These are phyloP conservation scores for Thunnus thynnus DNA, from an alignment of 2,113 vertebrate genomes.

Conservation along the genomic window DNA sequence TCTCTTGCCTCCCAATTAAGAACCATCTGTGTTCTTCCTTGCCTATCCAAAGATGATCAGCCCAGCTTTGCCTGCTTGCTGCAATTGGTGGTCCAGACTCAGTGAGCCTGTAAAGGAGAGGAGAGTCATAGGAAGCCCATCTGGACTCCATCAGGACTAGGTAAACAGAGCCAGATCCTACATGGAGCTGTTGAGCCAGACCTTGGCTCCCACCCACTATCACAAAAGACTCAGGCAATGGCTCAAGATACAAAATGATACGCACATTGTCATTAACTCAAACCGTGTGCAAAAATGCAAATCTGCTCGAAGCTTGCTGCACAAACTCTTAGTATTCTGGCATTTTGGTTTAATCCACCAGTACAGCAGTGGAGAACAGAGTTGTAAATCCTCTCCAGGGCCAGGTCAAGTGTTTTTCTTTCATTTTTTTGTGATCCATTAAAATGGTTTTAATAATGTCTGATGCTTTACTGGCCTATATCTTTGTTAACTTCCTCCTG, in stretches of 20 bases:
- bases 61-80: constrained; percentile 49
- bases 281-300: constrained; percentile 74
- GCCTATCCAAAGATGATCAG: constrained; percentile 32
- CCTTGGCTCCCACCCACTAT: constrained; percentile 69
- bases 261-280: constrained; percentile 74
- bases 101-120: constrained; percentile 47
- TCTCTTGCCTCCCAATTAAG: constrained; percentile 48
- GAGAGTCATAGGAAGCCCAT: constrained; percentile 72
- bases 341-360: constrained; percentile 40
- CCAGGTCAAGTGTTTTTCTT: constrained; percentile 35
- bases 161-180: constrained; percentile 80
- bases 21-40: constrained; percentile 50
- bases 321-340: constrained; percentile 34
- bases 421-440: constrained; percentile 39
- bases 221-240: constrained; percentile 70
- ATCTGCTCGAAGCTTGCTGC: constrained; percentile 50
- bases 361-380: constrained; percentile 23
- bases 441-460: constrained; percentile 25
- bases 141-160: constrained; percentile 79
- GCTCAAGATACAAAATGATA: constrained; percentile 74
- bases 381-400: constrained; percentile 44
- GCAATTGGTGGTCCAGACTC: constrained; percentile 64
- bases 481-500: constrained; percentile 14
- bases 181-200: constrained; percentile 67
- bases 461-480: constrained; percentile 27